A percentile compares a stretch with the other conserved stretches of the same genome.
Evolutionary conservation across 2,797 vertebrate species (phyloP).

Genomic region (Taenioides sp.): DNA sequence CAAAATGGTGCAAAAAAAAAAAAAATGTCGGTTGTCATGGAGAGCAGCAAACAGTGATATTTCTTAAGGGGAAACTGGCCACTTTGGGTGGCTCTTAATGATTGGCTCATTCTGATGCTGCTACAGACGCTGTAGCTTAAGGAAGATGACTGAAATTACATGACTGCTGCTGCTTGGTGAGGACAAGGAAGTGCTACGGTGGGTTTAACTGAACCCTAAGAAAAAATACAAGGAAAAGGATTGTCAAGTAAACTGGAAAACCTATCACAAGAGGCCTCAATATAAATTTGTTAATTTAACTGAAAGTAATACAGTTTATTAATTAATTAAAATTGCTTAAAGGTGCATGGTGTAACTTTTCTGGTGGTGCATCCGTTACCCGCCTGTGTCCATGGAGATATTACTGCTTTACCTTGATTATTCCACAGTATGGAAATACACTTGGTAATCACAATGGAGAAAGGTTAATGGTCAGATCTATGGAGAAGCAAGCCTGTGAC

Average conservation of each 20-base stretch:
- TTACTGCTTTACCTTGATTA: too few relatives aligned
- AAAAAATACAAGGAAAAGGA: slow-evolving; percentile 2
- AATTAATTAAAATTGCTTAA: too few relatives aligned
- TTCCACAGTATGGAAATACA: too few relatives aligned
- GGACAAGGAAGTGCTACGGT: slow-evolving; percentile 17
- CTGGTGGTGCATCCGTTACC: too few relatives aligned
- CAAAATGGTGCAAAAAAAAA: slow-evolving; percentile 29
- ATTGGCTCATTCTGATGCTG: slow-evolving; percentile 59
- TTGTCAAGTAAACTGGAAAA: not conserved
- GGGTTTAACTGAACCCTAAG: slow-evolving; percentile 4
- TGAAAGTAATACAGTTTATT: too few relatives aligned
- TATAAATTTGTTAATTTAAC: too few relatives aligned
- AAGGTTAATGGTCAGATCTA: too few relatives aligned
- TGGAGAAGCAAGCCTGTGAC: too few relatives aligned
- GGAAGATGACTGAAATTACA: slow-evolving; percentile 32
- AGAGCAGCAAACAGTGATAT: slow-evolving; percentile 64
- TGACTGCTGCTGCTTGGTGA: slow-evolving; percentile 19
- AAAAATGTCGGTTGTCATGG: slow-evolving; percentile 59
- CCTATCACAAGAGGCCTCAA: not conserved
- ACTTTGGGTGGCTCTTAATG: slow-evolving; percentile 49
- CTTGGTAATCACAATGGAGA: too few relatives aligned
- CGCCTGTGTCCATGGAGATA: too few relatives aligned
- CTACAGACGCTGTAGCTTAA: slow-evolving; percentile 34
- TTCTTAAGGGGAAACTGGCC: slow-evolving; percentile 50
- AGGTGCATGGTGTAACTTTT: too few relatives aligned